These are phyloP conservation scores for Scylla paramamosain DNA, from an alignment of 1,140 invertebrate species.

Conservation along the genomic window DNA sequence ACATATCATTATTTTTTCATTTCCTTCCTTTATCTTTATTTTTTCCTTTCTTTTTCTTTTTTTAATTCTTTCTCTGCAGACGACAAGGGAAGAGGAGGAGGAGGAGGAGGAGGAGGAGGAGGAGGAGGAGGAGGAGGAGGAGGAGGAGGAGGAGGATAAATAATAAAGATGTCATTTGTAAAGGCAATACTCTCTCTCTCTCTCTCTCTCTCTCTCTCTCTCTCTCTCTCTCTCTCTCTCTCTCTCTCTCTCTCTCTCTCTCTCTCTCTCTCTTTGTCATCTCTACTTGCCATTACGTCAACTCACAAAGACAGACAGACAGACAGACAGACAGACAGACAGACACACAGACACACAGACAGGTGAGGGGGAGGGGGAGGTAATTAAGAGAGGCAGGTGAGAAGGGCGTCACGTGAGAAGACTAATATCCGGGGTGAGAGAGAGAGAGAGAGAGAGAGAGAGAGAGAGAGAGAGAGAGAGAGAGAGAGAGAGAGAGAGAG, in stretches of 20 bases:
- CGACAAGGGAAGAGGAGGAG: not conserved
- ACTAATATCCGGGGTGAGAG: not conserved
- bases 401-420: not conserved
- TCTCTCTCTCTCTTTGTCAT: slow-evolving; percentile 46
- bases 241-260: slow-evolving; percentile 55
- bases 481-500: too few species aligned
- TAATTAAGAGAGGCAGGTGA: not conserved
- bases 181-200: too few species aligned
- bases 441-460: too few species aligned
- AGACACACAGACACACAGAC: too few species aligned
- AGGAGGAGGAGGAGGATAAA: slow-evolving; percentile 12
- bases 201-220: not conserved
- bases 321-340: too few species aligned
- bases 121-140: slow-evolving; percentile 5
- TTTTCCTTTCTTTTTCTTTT: too few species aligned
- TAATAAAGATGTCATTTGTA: not conserved
- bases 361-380: too few species aligned
- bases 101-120: not conserved
- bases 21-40: too few species aligned
- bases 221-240: not conserved
- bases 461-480: too few species aligned
- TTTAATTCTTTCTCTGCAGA: too few species aligned
- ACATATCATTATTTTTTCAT: too few species aligned
- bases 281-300: not conserved
- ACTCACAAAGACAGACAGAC: too few species aligned